Evolutionary conservation across 1,140 invertebrate species (phyloP), one percentile per base, ranked within the genome.

Genomic region (Linepithema humile): DNA sequence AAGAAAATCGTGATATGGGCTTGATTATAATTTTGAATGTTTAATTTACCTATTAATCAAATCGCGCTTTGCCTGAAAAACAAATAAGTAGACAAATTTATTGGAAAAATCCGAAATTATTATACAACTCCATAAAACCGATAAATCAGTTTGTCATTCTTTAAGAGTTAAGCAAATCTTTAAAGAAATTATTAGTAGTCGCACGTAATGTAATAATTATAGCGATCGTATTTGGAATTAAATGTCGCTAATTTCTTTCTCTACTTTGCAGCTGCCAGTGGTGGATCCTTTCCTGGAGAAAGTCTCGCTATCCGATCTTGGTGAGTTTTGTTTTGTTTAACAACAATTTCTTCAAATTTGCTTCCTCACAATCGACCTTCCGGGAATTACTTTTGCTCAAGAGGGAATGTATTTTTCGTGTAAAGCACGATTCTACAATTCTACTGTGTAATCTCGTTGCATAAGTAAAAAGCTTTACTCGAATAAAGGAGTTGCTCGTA

Each of bases 211-310:
- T 53, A 20, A 53, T 20, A 50, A 50, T 4, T 7, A 59, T 0
- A 9, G 59, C 5, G 20, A 17, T 7, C 26, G 48, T 2, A 0
- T 64, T 48, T 6, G 4, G 1, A 45, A 4, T 5, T 3, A 3
- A 43, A 50, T 40, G 15, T 35, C 35, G 57, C 6, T 73, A 26
- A 85, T 62, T 77, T 85, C 3, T 83, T 29, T 82, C 59, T 83
- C 70, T 67, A 53, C 84, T 84, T 97, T 97, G 59, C 95, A 98
- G 98, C 95, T 98, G 90, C 97, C 98, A 55, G 97, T 97, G 9
- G 97, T 97, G 23, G 97, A 98, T 95, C 97, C 97, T 29, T 98
- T 98, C 94, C 93, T 98, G 93, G 97, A 98, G 93, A 98, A 98
- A 95, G 96, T 98, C 88, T 97, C 96, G 90, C 95, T 97, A 65